Evolutionary conservation across 2,888 invertebrate species (phyloP), one percentile per base, ranked within the genome.

Genomic region (Hydriomena furcata): DNA sequence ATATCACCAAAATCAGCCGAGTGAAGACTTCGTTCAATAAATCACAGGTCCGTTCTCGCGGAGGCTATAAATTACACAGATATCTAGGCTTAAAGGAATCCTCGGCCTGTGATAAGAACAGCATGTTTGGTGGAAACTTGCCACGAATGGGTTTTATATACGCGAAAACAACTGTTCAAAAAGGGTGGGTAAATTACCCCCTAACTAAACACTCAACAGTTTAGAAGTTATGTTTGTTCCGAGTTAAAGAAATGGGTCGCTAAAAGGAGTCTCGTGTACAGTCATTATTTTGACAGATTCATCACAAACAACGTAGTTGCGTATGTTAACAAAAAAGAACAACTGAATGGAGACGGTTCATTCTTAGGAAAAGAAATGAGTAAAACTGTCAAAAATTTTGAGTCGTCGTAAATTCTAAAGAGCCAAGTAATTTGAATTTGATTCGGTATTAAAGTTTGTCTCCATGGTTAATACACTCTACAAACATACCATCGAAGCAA

Each of bases 51-150:
- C 43, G 37, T 36, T 43, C 42, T 47, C 28, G 45, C 36, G 44
- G 36, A 28, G 46, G 49, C 54, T 43, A 52, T 63, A 61, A 59
- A 61, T 61, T 61, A 63, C 52, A 40, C 12, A 31, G 58, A 43
- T 61, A 60, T 49, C 62, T 30, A 48, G 38, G 20, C 45, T 46
- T 30, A 35, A 10, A 40, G 32, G 20, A 35, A 31, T 36, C 49
- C 40, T 31, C 35, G 23, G 17, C 31, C 27, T 12, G 12, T 5
- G 42, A 46, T 50, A 48, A 53, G 38, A 38, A 43, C 38, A 47
- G 41, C 52, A 38, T 42, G 38, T 38, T 44, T 5, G 17, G 28
- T 27, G 4, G 11, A 17, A 20, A 32, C 31, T 3, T 11, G 41
- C 28, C 10, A 40, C 13, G 34, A 44, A 47, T 37, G 34, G 20